Evolutionary conservation across 2,888 invertebrate species (phyloP), one percentile per base, ranked within the genome.

Genomic region (Gortyna flavago): DNA sequence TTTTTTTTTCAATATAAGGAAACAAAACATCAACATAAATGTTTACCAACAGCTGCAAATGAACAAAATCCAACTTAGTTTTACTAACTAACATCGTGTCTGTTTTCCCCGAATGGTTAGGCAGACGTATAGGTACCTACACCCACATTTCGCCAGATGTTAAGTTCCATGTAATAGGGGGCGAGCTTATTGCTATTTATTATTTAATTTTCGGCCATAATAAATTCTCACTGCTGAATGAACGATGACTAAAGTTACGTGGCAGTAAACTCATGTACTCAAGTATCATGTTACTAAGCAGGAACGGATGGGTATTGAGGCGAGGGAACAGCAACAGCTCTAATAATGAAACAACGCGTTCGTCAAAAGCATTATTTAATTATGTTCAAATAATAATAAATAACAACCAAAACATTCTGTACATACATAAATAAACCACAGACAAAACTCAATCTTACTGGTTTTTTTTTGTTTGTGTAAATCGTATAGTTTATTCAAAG

Each of bases 391-490:
- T 83, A 89, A 85, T 75, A 83, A 79, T 79, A 83, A 83, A 88
- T 85, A 88, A 74, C 85, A 85, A 85, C 77, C 48, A 84, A 87
- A 81, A 86, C 74, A 83, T 77, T 85, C 77, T 87, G 78, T 83
- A 85, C 86, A 88, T 83, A 90, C 86, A 88, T 83, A 90, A 88
- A 87, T 85, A 89, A 87, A 89, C 90, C 90, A 90, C 89, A 91
- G 90, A 89, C 80, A 84, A 86, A 88, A 88, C 71, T 70, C 61
- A 86, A 77, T 68, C 75, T 68, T 80, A 77, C 64, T 61, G 32
- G 65, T 74, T 77, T 74, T 74, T 48, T 59, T 25, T 70, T 61
- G 8, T 61, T 54, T 51, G 21, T 3, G 65, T 66, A 38, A 61
- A 16, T 44, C 13, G 21, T 38, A 51, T 13, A 75, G 51, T 51